A percentile compares a stretch with the other conserved stretches of the same genome.
Evolutionary conservation across 2,888 invertebrate genomes (phyloP).

Genomic region (Orthosia gothica): DNA sequence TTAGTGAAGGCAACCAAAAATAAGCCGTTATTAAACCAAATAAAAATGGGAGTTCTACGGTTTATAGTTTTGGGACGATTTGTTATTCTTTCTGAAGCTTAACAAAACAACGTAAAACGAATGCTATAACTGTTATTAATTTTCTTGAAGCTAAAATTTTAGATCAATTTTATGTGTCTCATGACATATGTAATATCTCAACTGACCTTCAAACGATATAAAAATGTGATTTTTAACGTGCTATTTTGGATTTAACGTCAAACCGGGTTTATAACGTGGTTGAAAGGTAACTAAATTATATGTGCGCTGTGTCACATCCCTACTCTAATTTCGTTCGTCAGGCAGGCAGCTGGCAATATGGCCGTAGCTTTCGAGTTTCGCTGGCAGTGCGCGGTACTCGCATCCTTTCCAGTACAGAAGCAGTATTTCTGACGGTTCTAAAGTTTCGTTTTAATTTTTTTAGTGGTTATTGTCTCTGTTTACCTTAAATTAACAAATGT

Average conservation of each 20-base stretch:
- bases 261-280: neutral
- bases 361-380: slow-evolving; percentile 90
- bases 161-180: neutral
- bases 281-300: neutral
- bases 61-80: no score
- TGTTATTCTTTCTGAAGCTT: no score
- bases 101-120: neutral
- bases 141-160: neutral
- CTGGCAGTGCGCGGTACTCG: slow-evolving; percentile 90
- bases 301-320: slow-evolving; percentile 61
- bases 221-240: neutral
- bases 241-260: neutral
- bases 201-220: neutral
- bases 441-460: slow-evolving; percentile 89
- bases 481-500: slow-evolving; percentile 83
- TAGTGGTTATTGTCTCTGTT: slow-evolving; percentile 85
- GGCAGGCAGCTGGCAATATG: slow-evolving; percentile 88
- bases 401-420: slow-evolving; percentile 85
- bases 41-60: no score
- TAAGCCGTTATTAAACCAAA: no score
- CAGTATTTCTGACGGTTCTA: slow-evolving; percentile 87
- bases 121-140: neutral
- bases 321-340: slow-evolving; percentile 71
- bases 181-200: neutral
- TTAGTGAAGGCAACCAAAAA: no score